A percentile compares a stretch with the other conserved stretches of the same genome.
These are phyloP conservation scores for Thyatira batis DNA, from an alignment of 2,888 invertebrate genomes.

Conservation along the genomic window DNA sequence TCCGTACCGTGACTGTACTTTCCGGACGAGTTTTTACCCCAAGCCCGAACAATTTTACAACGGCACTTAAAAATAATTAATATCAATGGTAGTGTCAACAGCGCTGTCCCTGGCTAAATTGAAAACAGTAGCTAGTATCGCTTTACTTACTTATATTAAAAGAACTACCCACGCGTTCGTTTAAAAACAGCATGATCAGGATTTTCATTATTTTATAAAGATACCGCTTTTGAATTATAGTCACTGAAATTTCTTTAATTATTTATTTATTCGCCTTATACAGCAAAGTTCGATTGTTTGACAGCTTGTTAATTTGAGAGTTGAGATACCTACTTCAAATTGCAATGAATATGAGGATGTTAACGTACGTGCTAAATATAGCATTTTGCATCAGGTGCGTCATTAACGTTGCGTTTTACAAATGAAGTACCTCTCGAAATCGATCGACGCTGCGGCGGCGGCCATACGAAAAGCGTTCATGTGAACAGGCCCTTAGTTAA, in stretches of 20 bases:
- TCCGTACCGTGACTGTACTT: slow-evolving; percentile 15
- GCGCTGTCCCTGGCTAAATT: neutral
- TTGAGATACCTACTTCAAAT: neutral
- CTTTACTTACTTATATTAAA: neutral
- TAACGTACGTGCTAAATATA: neutral
- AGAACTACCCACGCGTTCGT: neutral
- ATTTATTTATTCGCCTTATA: too few species aligned
- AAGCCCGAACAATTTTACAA: slow-evolving; percentile 16
- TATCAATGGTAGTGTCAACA: slow-evolving; percentile 7
- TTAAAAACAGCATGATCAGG: too few species aligned
- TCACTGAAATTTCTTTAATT: too few species aligned
- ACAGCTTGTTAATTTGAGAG: too few species aligned
- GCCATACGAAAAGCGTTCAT: neutral
- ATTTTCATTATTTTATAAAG: too few species aligned
- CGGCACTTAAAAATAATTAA: slow-evolving; percentile 17
- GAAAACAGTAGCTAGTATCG: neutral
- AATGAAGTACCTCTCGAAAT: neutral
- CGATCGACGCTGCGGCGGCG: neutral
- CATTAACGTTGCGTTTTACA: neutral
- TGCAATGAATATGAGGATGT: neutral
- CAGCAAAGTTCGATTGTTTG: too few species aligned
- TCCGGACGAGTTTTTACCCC: slow-evolving; percentile 1
- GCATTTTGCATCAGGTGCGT: neutral
- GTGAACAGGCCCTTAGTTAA: neutral
- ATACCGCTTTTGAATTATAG: too few species aligned